These are phyloP conservation scores for Dasyurus viverrinus DNA, from an alignment of 2,113 vertebrate species.

Conservation along the genomic window DNA sequence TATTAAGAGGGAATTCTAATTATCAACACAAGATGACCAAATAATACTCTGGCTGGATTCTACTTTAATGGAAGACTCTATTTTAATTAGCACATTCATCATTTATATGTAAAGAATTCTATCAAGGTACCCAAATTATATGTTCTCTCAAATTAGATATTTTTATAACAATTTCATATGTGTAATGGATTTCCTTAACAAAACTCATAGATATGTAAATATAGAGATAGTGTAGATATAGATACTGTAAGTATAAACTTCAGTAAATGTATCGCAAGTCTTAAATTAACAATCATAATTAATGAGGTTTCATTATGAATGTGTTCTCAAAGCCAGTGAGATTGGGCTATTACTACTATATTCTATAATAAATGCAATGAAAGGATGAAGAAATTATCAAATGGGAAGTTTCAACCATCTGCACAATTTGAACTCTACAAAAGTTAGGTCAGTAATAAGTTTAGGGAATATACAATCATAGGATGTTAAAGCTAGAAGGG, in stretches of 20 bases:
- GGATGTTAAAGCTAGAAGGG: background rate
- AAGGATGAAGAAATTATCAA: constrained; percentile 26
- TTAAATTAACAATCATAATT: constrained; percentile 28
- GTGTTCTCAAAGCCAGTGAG: constrained; percentile 27
- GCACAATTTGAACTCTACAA: background rate
- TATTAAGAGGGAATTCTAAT: background rate
- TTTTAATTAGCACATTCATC: constrained; percentile 72
- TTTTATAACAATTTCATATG: constrained; percentile 24
- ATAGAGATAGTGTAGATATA: background rate
- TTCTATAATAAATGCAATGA: background rate
- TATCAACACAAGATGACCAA: constrained; percentile 63
- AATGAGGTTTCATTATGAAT: constrained; percentile 30
- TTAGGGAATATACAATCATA: background rate
- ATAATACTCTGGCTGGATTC: constrained; percentile 66
- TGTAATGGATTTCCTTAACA: constrained; percentile 53
- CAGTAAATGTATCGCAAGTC: constrained; percentile 15
- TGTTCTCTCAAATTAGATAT: constrained; percentile 57
- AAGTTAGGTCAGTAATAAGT: background rate
- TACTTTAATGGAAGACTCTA: constrained; percentile 58
- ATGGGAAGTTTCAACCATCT: constrained; percentile 4
- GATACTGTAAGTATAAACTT: constrained; percentile 19
- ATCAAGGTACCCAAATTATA: constrained; percentile 53
- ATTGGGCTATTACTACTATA: constrained; percentile 1
- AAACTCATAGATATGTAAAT: constrained; percentile 13
- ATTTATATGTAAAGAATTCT: constrained; percentile 61